Base-by-base conservation (phyloP, 2,888 invertebrate genomes). In the Tipula vernalis region DNA sequence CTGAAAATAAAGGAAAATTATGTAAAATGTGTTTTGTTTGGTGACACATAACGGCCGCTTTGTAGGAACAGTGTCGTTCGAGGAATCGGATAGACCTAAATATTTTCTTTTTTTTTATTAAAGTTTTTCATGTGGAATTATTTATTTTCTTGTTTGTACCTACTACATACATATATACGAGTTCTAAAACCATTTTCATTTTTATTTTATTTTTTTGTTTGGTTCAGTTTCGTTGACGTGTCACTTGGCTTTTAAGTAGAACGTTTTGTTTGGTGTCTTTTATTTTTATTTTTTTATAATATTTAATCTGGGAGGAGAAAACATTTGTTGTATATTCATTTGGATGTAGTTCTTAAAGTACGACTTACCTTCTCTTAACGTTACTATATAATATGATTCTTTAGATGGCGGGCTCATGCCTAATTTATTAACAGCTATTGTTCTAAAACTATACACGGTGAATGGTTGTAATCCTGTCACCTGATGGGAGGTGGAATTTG, bases 381-480 rank as follows among this genome's bases (percentile, higher is more conserved):
- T 95, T 88, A 95, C 94, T 92, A 95, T 95, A 91, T 94, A 95
- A 92, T 95, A 95, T 87, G 95, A 95, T 89, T 94, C 94, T 90
- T 94, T 93, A 91, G 95, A 94, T 88, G 95, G 94, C 87, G 92
- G 92, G 91, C 95, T 95, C 88, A 93, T 92, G 88, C 96, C 96
- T 91, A 95, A 93, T 88, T 93, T 94, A 91, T 96, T 96, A 87
- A 95, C 94, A 86, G 95, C 95, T 89, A 94, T 91, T 88, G 96
- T 93, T 87, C 95, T 93, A 91, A 96, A 95, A 90, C 94, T 95
- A 92, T 96, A 96, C 87, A 95, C 95, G 86, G 95, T 96, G 91
- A 94, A 96, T 86, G 96, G 96, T 88, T 93, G 92, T 88, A 96
- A 92, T 87, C 93, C 93, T 88, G 93, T 93, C 89, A 96, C 93